Evolutionary conservation across 2,888 invertebrate species (phyloP), one percentile per base, ranked within the genome.

Genomic region (Microplitis deprimator): DNA sequence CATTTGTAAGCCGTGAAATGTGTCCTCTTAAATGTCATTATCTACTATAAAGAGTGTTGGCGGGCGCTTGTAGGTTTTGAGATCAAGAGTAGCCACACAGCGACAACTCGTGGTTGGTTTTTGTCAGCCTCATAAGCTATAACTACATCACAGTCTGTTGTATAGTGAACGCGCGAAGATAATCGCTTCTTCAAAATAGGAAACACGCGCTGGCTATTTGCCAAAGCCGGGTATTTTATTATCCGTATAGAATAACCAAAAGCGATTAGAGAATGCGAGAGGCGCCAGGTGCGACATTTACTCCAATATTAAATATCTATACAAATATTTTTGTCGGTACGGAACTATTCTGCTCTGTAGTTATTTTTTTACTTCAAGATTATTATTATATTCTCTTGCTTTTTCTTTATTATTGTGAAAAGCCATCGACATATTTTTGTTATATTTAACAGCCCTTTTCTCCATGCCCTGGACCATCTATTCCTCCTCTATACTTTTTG

Each of bases 1-100:
- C 83, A 86, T 88, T 87, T 86, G 83, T 85, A 84, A 85, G 83
- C 84, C 81, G 82, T 84, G 84, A 86, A 87, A 85, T 84, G 82
- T 82, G 84, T 84, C 80, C 81, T 83, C 84, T 86, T 85, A 88
- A 88, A 87, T 85, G 84, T 85, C 84, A 86, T 85, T 87, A 86
- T 83, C 83, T 83, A 80, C 78, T 81, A 50, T 50, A 50, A 67
- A 68, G 20, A 67, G 74, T 74, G 71, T 74, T 71, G 67, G 70
- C 77, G 74, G 50, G 50, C 50, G 70, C 65, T 38, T 38, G 62
- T 62, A 69, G 70, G 62, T 68, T 71, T 60, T 61, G 60, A 73
- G 67, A 41, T 72, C 72, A 40, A 38, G 67, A 73, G 50, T 50
- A 50, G 59, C 73, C 67, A 73, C 67, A 73, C 59, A 73, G 16